Base-by-base conservation (phyloP, 1,140 invertebrate genomes). In the Thereuonema tuberculata region DNA sequence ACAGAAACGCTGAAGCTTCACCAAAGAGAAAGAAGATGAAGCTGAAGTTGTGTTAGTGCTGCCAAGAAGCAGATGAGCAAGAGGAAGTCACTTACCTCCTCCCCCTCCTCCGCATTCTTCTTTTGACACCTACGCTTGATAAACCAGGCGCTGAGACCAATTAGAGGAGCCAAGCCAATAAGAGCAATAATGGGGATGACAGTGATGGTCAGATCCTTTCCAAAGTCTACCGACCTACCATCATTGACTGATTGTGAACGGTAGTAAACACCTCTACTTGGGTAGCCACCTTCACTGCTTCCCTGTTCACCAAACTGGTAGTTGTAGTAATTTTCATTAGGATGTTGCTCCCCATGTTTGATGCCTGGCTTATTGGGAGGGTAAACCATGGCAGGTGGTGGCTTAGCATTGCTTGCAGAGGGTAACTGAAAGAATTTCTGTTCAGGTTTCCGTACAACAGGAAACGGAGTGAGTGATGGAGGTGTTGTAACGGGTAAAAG, bases 111-210 rank as follows among this genome's bases (percentile, higher is more conserved):
- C 54, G 60, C 1, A 63, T 67, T 2, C 61, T 67, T 15, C 61
- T 67, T 60, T 3, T 65, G 23, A 31, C 58, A 65, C 58, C 50
- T 47, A 29, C 66, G 65, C 28, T 59, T 64, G 2, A 69, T 29
- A 14, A 67, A 37, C 57, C 65, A 71, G 17, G 67, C 43, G 9
- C 62, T 58, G 3, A 67, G 58, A 60, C 63, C 62, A 17, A 66
- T 58, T 12, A 70, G 56, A 1, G 68, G 69, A 1, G 66, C 58
- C 21, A 71, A 50, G 1, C 58, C 63, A 37, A 69, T 64, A 29
- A 70, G 50, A 9, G 68, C 58, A 12, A 70, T 46, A 52, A 69
- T 63, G 12, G 70, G 68, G 29, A 69, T 60, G 15, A 68, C 61
- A 17, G 66, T 66, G 27, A 65, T 59, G 17, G 65, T 64, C 27